These are phyloP conservation scores for Carassius gibelio DNA, from an alignment of 2,113 vertebrate genomes.

Conservation along the genomic window DNA sequence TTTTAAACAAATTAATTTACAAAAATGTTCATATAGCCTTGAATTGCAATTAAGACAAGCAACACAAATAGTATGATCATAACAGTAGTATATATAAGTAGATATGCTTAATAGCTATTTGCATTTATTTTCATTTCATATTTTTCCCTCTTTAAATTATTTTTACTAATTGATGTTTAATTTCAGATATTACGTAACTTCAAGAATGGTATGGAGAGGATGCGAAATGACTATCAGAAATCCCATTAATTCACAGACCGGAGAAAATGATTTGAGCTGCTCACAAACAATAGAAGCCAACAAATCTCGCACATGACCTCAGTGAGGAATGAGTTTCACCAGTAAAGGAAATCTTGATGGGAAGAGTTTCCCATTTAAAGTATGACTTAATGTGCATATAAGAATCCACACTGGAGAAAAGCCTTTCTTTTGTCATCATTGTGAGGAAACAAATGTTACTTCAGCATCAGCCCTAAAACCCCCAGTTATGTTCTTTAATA, in stretches of 20 bases:
- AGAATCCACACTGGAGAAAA: neutral
- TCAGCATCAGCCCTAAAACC: neutral
- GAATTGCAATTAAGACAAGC: neutral
- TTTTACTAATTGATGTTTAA: neutral
- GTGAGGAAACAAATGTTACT: neutral
- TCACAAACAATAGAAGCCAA: neutral
- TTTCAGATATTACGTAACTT: neutral
- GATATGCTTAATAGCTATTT: neutral
- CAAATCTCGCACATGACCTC: neutral
- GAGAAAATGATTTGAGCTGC: neutral
- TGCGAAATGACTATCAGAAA: neutral
- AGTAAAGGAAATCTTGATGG: neutral
- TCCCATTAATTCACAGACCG: neutral
- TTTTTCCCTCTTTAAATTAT: neutral
- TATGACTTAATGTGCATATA: neutral
- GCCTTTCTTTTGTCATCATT: neutral
- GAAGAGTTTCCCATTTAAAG: constrained; percentile 3
- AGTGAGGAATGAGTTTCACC: neutral
- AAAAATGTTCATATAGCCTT: neutral
- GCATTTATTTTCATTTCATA: neutral
- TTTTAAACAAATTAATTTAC: neutral
- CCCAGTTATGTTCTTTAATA: neutral
- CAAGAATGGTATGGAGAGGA: neutral
- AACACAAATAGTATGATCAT: neutral
- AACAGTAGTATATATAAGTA: neutral